Evolutionary conservation across 2,797 vertebrate species (phyloP).

Genomic region (Oryzias dopingdopingensis): DNA sequence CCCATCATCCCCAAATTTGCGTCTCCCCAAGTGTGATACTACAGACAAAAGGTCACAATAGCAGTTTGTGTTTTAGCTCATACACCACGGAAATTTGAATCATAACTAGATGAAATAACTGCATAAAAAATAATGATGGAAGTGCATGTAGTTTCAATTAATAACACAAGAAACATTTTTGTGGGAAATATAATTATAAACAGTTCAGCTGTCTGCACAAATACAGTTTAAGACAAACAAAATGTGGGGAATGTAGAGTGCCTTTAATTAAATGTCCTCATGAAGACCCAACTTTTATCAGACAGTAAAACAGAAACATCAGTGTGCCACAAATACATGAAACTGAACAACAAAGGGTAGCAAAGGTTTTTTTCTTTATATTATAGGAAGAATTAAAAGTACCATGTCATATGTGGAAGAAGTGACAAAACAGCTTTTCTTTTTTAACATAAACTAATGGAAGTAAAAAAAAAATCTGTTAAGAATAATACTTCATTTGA

Average conservation of each 20-base stretch:
- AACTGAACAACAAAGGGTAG: slow-evolving; percentile 15
- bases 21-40: slow-evolving; percentile 27
- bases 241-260: slow-evolving; percentile 38
- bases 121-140: slow-evolving; percentile 3
- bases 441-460: slow-evolving; percentile 5
- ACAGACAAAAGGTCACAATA: slow-evolving; percentile 32
- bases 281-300: slow-evolving; percentile 18
- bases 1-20: slow-evolving; percentile 22
- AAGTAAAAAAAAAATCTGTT: slow-evolving; percentile 17
- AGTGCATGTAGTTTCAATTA: neutral
- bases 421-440: neutral
- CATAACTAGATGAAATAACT: neutral
- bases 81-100: slow-evolving; percentile 27
- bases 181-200: slow-evolving; percentile 38
- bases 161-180: neutral
- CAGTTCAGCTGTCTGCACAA: slow-evolving; percentile 48
- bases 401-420: slow-evolving; percentile 7
- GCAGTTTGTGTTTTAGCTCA: slow-evolving; percentile 41
- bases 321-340: slow-evolving; percentile 11
- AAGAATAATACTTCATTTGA: slow-evolving; percentile 4
- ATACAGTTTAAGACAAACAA: slow-evolving; percentile 67
- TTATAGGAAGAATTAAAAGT: neutral
- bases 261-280: slow-evolving; percentile 33
- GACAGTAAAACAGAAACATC: slow-evolving; percentile 20
- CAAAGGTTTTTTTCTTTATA: slow-evolving; percentile 4